These are phyloP conservation scores for Anguilla pacifica DNA, from an alignment of 2,797 vertebrate species.

Conservation along the genomic window DNA sequence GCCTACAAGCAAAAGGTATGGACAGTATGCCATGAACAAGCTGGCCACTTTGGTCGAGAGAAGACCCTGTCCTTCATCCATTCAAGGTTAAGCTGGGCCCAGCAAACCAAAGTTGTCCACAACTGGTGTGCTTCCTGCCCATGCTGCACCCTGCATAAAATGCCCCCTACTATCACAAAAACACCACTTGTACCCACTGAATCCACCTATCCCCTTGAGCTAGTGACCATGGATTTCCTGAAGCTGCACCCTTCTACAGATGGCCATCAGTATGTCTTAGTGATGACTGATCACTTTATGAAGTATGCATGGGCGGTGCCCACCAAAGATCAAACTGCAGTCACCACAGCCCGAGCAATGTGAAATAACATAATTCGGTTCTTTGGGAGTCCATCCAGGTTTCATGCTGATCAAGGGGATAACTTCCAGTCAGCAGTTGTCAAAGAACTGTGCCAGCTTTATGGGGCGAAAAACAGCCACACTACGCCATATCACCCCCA, in stretches of 20 bases:
- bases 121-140: background rate
- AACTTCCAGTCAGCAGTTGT: background rate
- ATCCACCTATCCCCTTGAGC: background rate
- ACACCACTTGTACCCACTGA: background rate
- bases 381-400: background rate
- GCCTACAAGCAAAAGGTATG: background rate
- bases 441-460: background rate
- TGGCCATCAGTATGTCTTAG: constrained; percentile 1
- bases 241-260: background rate
- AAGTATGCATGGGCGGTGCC: constrained; percentile 5
- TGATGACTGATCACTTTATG: background rate
- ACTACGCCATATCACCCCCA: constrained; percentile 1
- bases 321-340: background rate
- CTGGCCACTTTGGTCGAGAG: background rate
- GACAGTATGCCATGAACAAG: background rate
- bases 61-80: background rate
- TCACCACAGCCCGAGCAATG: background rate
- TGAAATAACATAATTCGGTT: background rate
- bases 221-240: background rate
- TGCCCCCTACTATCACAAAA: background rate
- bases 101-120: background rate
- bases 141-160: background rate
- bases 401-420: background rate
- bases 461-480: background rate
- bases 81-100: background rate